Base-by-base conservation (phyloP, 2,113 vertebrate species). In the Onychostoma macrolepis region DNA sequence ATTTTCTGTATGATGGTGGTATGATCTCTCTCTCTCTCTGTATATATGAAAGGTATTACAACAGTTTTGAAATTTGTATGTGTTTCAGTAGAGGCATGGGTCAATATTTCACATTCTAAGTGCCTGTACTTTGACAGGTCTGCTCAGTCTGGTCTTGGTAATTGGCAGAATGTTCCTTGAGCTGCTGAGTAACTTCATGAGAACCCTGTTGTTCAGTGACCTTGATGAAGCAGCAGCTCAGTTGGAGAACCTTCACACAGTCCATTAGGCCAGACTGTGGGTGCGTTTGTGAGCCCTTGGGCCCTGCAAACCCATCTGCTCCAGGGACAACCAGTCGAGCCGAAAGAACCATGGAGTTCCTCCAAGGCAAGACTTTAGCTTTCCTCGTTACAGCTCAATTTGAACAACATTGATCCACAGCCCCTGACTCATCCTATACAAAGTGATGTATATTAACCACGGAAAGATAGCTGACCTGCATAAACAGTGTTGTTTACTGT, bases 191-290 rank as follows among this genome's bases (percentile, higher is more conserved):
- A 56, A 43, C 65, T 80, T 72, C 48, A 53, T 30, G 24, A 85
- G 67, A 50, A 30, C 58, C 36, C 63, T 74, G n/a, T 80, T 79
- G 56, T 9, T 84, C 75, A 53, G 53, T 84, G 86, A 87, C 86
- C 81, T 87, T 87, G 86, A 87, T 83, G 38, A 86, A 71, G 74
- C 30, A 75, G 41, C 53, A 38, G 30, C 33, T 56, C 63, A n/a
- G 45, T 72, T n/a, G 28, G 58, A 67, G 38, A 58, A 50, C 4
- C 53, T 63, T 76, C 17, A 56, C 75, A 85, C 77, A 58, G 26
- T 36, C 87, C 75, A 72, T 88, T 87, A 87, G 56, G 80, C 58
- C 26, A 24, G 50, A 69, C 36, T 74, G 43, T 33, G 19, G 36
- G 53, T 38, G 53, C 7, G 26, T 36, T 72, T 79, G 4, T 26